phyloP scores from a whole-genome alignment of 2,888 invertebrate species.

The Barypeithes pellucidus region DNA sequence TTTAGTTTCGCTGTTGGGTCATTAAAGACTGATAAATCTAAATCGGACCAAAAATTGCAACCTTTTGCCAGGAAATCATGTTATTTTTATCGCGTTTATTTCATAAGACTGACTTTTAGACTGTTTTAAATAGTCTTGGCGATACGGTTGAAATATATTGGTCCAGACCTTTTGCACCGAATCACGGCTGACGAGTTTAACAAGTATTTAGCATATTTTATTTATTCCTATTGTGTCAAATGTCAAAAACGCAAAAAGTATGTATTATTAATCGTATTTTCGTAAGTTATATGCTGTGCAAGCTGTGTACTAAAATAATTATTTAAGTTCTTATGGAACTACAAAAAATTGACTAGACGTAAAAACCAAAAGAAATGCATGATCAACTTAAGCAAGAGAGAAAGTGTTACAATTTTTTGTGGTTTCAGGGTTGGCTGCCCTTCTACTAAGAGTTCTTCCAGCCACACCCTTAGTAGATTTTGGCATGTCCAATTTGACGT shows the following conservation, averaged over 20 bases:
- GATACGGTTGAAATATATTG: constrained; percentile 37
- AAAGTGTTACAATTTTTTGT: constrained; percentile 32
- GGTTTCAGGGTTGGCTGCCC: constrained; percentile 70
- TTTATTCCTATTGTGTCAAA: constrained; percentile 41
- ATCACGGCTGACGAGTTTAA: constrained; percentile 49
- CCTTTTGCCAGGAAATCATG: constrained; percentile 27
- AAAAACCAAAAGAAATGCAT: constrained; percentile 36
- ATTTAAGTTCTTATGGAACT: constrained; percentile 38
- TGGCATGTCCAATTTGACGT: constrained; percentile 65
- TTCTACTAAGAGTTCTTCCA: constrained; percentile 82
- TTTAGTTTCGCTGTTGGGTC: constrained; percentile 35
- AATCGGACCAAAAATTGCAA: constrained; percentile 44
- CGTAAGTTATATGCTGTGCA: constrained; percentile 35
- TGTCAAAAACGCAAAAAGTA: constrained; percentile 28
- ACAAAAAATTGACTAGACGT: constrained; percentile 24
- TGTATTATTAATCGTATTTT: constrained; percentile 22
- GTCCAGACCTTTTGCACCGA: constrained; percentile 50
- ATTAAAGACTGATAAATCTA: constrained; percentile 30
- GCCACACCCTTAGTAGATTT: constrained; percentile 81
- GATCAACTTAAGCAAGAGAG: constrained; percentile 6
- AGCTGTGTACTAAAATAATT: constrained; percentile 16
- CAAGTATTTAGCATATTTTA: constrained; percentile 45
- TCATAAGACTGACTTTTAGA: constrained; percentile 50
- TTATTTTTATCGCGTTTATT: constrained; percentile 49
- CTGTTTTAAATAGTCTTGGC: constrained; percentile 32